Percentiles rank a stretch among this genome's conserved stretches.
phyloP scores from a whole-genome alignment of 2,797 vertebrate species.

The Tinamus major region DNA sequence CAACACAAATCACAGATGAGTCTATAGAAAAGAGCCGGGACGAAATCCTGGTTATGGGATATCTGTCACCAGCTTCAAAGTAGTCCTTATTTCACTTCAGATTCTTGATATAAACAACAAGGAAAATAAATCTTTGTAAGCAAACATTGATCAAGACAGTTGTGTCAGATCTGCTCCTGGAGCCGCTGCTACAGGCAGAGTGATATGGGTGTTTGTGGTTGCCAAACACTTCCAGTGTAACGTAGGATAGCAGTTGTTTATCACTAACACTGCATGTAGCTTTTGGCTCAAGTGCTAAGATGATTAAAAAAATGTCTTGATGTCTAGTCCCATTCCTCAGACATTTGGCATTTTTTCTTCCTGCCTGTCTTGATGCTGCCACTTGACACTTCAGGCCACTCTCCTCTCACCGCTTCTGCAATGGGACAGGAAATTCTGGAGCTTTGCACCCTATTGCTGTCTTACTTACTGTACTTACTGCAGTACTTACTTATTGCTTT shows the following conservation, averaged over 20 bases:
- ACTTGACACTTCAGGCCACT: not conserved
- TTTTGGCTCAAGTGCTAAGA: not conserved
- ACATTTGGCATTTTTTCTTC: not conserved
- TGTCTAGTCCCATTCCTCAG: not conserved
- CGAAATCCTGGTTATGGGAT: conserved; percentile 40
- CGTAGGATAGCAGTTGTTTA: not conserved
- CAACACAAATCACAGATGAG: conserved; percentile 43
- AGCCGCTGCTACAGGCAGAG: not conserved
- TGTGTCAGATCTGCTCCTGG: not conserved
- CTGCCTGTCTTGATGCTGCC: not conserved
- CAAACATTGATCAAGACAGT: conserved; percentile 18
- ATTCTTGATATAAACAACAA: conserved; percentile 41
- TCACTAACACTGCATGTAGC: not conserved
- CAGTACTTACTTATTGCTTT: too few relatives aligned
- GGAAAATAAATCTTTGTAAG: conserved; percentile 23
- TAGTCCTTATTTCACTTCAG: conserved; percentile 51
- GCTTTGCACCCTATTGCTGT: not conserved
- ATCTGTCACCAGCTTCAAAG: conserved; percentile 41
- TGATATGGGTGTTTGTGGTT: not conserved
- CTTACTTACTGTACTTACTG: too few relatives aligned
- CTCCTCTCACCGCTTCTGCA: not conserved
- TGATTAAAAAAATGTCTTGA: not conserved
- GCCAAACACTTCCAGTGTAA: not conserved
- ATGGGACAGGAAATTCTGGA: not conserved
- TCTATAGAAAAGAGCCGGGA: not conserved